Evolutionary conservation across 2,888 invertebrate species (phyloP).

Genomic region (Crematogaster levior): DNA sequence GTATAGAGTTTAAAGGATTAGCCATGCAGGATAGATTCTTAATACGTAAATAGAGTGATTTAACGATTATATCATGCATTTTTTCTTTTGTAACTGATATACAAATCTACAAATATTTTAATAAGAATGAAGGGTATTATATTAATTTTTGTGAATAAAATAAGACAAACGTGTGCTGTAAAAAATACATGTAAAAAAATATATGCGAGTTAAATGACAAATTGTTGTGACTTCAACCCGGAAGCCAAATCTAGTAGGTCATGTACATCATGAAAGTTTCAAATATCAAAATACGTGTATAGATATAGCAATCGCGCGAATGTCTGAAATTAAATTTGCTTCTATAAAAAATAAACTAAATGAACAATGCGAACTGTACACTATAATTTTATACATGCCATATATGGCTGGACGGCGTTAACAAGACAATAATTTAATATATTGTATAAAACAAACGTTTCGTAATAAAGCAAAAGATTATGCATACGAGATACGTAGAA

Average conservation of each 20-base stretch:
- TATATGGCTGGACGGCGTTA: background rate
- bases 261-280: too few species aligned
- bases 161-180: background rate
- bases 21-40: background rate
- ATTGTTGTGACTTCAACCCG: too few species aligned
- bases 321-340: background rate
- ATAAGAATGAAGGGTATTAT: background rate
- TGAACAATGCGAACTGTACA: background rate
- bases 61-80: background rate
- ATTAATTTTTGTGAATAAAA: background rate
- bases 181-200: background rate
- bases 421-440: constrained; percentile 6
- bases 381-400: background rate
- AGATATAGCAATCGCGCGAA: background rate
- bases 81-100: background rate
- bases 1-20: background rate
- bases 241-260: too few species aligned
- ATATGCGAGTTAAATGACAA: too few species aligned
- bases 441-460: background rate
- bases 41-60: background rate
- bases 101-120: background rate
- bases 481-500: background rate
- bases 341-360: background rate
- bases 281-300: too few species aligned
- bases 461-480: background rate